Conservation (phyloP, 2,113 vertebrate species). For the Festucalex cinctus region DNA sequence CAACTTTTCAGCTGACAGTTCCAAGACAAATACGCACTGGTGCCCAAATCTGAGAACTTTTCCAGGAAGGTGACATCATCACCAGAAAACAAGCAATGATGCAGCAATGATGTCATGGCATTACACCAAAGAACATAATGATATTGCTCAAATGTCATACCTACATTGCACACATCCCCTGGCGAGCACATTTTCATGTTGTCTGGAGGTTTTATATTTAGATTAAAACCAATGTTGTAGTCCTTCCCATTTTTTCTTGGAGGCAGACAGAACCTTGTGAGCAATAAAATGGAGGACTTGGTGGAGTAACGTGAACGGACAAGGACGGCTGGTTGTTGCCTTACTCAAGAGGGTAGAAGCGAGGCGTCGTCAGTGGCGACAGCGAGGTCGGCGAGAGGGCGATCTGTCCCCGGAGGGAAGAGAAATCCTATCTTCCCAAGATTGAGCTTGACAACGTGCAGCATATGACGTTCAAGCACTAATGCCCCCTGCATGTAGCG, state of each 20-base stretch:
- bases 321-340: conserved; percentile 8
- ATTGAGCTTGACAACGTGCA: conserved; percentile 5
- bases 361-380: conserved; percentile 2
- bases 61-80: background rate
- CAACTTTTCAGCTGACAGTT: background rate
- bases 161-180: background rate
- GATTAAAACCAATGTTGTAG: background rate
- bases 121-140: background rate
- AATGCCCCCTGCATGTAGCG: background rate
- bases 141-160: background rate
- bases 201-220: no score
- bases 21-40: background rate
- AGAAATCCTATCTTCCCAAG: background rate
- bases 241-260: background rate
- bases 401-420: conserved; percentile 1
- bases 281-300: background rate
- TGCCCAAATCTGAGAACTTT: background rate
- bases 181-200: no score
- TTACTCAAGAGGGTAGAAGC: background rate
- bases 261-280: background rate
- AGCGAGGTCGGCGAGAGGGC: conserved; percentile 5
- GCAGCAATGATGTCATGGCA: background rate
- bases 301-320: background rate
- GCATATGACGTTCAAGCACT: background rate
- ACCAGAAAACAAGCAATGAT: background rate